phyloP scores from a whole-genome alignment of 2,797 vertebrate genomes.

The Momotus momota region DNA sequence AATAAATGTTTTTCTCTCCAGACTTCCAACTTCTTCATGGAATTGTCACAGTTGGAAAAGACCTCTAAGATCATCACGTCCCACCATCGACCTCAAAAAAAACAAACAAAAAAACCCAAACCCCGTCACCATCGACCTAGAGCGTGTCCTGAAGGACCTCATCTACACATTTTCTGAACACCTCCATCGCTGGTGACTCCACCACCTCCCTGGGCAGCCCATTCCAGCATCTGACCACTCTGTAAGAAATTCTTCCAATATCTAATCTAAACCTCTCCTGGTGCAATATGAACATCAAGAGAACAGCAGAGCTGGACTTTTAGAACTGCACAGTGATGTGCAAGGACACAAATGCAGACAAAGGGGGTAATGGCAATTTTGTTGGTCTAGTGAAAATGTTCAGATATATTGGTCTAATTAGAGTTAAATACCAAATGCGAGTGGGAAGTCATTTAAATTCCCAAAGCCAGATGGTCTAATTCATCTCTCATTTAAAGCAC shows the following conservation, averaged over 20 bases:
- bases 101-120: too few species aligned
- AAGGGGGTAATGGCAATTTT: background rate
- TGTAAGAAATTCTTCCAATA: too few species aligned
- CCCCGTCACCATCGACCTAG: too few species aligned
- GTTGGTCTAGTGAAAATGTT: background rate
- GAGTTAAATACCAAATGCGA: background rate
- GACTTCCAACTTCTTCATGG: background rate
- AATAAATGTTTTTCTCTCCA: background rate
- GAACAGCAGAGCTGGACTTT: background rate
- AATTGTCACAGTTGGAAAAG: too few species aligned
- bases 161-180: too few species aligned
- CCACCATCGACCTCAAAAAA: too few species aligned
- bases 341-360: background rate
- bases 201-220: too few species aligned
- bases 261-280: too few species aligned
- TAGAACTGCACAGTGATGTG: background rate
- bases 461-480: slow-evolving; percentile 40
- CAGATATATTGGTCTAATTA: background rate
- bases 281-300: background rate
- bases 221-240: too few species aligned
- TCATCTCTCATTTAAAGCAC: slow-evolving; percentile 9
- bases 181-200: too few species aligned
- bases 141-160: too few species aligned
- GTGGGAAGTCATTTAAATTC: slow-evolving; percentile 16
- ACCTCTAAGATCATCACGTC: too few species aligned